phyloP scores from a whole-genome alignment of 1,140 invertebrate genomes.

The Drosophila prosaltans region DNA sequence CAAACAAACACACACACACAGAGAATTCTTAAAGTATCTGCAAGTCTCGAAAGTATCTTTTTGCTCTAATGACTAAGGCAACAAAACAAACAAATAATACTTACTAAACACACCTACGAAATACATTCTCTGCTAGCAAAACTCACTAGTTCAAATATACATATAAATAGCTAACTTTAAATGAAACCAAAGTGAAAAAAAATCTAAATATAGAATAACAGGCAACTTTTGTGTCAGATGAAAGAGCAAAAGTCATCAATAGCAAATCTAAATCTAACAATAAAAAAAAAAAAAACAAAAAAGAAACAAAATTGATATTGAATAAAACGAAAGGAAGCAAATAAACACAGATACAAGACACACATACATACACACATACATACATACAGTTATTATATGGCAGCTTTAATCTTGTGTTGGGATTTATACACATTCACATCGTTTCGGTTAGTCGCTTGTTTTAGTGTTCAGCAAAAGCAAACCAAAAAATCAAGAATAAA shows the following conservation, averaged over 20 bases:
- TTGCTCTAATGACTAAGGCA: not conserved
- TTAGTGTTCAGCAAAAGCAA: constrained; percentile 72
- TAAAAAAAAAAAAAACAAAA: constrained; percentile 22
- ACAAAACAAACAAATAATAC: not conserved
- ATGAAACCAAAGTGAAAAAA: constrained; percentile 38
- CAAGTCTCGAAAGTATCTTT: not conserved
- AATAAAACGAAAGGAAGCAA: constrained; percentile 21
- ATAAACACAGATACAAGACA: constrained; percentile 28
- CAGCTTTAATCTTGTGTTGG: constrained; percentile 61
- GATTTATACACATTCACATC: constrained; percentile 62
- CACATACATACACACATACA: constrained; percentile 10
- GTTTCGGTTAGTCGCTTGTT: constrained; percentile 53
- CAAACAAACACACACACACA: too few species aligned
- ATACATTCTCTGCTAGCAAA: not conserved
- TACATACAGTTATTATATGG: constrained; percentile 45
- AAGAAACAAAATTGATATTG: constrained; percentile 23
- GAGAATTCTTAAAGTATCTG: too few species aligned
- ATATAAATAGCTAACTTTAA: constrained; percentile 19
- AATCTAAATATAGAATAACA: constrained; percentile 47
- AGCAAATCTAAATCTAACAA: constrained; percentile 46
- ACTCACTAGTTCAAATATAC: not conserved
- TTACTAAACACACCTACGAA: not conserved
- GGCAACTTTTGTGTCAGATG: constrained; percentile 42
- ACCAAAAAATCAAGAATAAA: constrained; percentile 19
- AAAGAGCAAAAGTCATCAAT: constrained; percentile 59